Evolutionary conservation across 1,140 invertebrate genomes (phyloP).

Genomic region (Hypothenemus hampei): DNA sequence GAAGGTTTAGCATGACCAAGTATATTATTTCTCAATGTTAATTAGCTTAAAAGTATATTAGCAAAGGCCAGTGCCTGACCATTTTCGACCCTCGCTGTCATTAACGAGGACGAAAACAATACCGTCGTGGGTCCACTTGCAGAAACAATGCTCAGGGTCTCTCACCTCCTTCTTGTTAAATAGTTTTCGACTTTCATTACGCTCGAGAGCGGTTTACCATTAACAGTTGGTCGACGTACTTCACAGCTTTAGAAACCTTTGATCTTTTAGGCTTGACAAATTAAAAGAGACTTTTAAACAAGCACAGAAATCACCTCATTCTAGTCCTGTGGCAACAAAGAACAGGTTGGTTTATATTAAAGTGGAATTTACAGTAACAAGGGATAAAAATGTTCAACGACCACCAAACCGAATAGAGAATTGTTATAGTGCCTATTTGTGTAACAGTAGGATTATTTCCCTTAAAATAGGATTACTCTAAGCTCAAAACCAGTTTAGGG

Average conservation of each 20-base stretch:
- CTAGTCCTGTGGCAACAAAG: neutral
- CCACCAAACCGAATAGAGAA: neutral
- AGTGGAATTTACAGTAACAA: neutral
- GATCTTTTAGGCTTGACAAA: conserved; percentile 3
- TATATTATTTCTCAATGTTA: conserved; percentile 10
- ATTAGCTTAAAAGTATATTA: conserved; percentile 19
- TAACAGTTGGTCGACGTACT: conserved; percentile 6
- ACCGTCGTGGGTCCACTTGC: conserved; percentile 16
- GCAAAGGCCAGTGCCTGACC: conserved; percentile 10
- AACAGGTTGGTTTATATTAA: neutral
- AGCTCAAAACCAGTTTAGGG: conserved; percentile 11
- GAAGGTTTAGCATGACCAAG: no score
- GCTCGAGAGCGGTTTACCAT: conserved; percentile 17
- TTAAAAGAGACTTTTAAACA: conserved; percentile 5
- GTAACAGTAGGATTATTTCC: neutral
- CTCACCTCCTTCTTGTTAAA: conserved; percentile 25
- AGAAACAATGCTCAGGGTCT: conserved; percentile 20
- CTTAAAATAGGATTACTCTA: conserved; percentile 5
- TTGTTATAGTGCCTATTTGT: neutral
- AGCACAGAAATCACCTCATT: no score
- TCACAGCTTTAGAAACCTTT: conserved; percentile 7
- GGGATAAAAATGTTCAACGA: neutral
- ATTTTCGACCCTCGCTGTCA: conserved; percentile 19
- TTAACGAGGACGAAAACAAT: conserved; percentile 16
- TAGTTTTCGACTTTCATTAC: conserved; percentile 27